Evolutionary conservation across 2,113 vertebrate species (phyloP).

Genomic region (Trichechus manatus): DNA sequence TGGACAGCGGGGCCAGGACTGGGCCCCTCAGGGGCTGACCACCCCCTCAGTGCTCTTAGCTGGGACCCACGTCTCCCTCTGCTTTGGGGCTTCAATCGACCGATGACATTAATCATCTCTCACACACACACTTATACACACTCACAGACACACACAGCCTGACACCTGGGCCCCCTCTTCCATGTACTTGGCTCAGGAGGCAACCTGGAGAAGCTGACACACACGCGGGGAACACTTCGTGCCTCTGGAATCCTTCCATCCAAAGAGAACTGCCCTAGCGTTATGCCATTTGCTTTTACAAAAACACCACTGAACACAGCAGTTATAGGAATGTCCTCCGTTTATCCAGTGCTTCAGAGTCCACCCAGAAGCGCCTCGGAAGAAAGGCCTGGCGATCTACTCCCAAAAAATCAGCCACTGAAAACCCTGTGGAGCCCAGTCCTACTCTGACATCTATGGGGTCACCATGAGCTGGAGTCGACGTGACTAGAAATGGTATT

Average conservation of each 20-base stretch:
- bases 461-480: neutral
- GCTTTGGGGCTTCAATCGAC: too few species aligned
- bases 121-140: too few species aligned
- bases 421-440: neutral
- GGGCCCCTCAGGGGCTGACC: neutral
- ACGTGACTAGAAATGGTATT: neutral
- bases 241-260: fast-evolving
- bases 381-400: neutral
- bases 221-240: neutral
- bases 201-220: neutral
- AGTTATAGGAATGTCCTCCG: fast-evolving
- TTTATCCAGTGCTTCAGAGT: fast-evolving
- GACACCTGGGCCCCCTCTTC: neutral
- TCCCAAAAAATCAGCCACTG: neutral
- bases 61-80: too few species aligned
- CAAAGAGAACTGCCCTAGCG: fast-evolving
- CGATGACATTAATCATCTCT: too few species aligned
- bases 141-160: neutral
- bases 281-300: fast-evolving
- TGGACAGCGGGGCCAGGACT: neutral
- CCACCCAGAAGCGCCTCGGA: neutral
- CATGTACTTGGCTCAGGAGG: neutral
- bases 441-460: neutral
- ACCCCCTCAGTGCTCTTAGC: neutral
- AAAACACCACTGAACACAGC: fast-evolving